A percentile compares a stretch with the other conserved stretches of the same genome.
phyloP scores from a whole-genome alignment of 2,888 invertebrate species.

The Tipula vernalis region DNA sequence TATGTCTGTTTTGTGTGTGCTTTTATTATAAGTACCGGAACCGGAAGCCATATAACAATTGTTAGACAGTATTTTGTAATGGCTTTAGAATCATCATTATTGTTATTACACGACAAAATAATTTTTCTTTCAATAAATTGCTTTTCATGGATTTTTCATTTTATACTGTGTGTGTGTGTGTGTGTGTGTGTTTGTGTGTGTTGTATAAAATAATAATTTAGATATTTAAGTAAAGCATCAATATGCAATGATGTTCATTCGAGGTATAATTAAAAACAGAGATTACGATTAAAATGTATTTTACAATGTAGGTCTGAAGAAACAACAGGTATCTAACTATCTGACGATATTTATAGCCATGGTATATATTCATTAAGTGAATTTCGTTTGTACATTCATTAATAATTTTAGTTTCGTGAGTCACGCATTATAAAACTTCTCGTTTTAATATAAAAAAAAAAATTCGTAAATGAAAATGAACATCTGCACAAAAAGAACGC shows the following conservation, averaged over 20 bases:
- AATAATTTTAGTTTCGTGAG: background rate
- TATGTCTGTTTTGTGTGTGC: background rate
- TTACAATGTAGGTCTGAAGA: background rate
- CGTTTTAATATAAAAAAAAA: background rate
- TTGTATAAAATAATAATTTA: background rate
- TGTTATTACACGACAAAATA: constrained; percentile 6
- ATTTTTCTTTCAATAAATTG: background rate
- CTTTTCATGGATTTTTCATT: background rate
- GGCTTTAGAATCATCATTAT: constrained; percentile 9
- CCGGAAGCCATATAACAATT: constrained; percentile 8
- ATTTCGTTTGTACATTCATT: background rate
- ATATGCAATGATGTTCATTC: background rate
- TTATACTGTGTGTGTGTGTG: background rate
- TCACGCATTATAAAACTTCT: background rate
- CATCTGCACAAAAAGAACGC: background rate
- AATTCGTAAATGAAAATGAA: background rate
- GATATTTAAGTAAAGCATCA: background rate
- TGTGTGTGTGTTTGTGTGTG: background rate
- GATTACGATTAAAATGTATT: no score
- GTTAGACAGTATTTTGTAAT: constrained; percentile 8
- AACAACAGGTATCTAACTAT: background rate
- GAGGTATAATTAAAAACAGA: no score
- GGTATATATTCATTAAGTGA: background rate
- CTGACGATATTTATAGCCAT: background rate
- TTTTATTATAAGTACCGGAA: constrained; percentile 4